Conservation (phyloP, 1,140 invertebrate species). For the Bombus fervidus region DNA sequence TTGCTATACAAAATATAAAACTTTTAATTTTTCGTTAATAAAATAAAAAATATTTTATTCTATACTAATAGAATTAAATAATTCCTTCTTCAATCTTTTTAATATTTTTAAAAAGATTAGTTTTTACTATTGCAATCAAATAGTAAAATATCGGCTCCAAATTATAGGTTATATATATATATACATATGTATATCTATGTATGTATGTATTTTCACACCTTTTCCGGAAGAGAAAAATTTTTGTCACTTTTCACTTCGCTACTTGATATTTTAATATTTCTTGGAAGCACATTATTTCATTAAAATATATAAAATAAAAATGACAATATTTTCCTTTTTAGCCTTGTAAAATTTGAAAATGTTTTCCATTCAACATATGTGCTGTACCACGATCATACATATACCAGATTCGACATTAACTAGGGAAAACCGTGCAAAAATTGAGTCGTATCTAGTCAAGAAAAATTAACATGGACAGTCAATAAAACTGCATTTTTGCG, state of each 20-base stretch:
- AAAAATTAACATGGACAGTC: too few relatives aligned
- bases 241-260: constrained; percentile 49
- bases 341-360: not conserved
- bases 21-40: too few relatives aligned
- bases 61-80: not conserved
- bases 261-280: constrained; percentile 58
- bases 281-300: constrained; percentile 27
- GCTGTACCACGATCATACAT: too few relatives aligned
- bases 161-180: not conserved
- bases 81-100: not conserved
- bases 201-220: constrained; percentile 27
- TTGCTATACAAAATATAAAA: not conserved
- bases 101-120: not conserved
- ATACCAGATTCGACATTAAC: too few relatives aligned
- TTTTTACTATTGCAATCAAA: not conserved
- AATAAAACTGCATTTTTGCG: too few relatives aligned
- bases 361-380: not conserved
- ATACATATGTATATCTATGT: not conserved
- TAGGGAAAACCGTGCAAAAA: too few relatives aligned
- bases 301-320: not conserved
- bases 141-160: not conserved
- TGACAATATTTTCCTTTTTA: not conserved
- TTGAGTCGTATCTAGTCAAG: too few relatives aligned
- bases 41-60: not conserved
- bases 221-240: constrained; percentile 31